These are phyloP conservation scores for Schizotus pectinicornis DNA, from an alignment of 2,888 invertebrate genomes.

Conservation along the genomic window DNA sequence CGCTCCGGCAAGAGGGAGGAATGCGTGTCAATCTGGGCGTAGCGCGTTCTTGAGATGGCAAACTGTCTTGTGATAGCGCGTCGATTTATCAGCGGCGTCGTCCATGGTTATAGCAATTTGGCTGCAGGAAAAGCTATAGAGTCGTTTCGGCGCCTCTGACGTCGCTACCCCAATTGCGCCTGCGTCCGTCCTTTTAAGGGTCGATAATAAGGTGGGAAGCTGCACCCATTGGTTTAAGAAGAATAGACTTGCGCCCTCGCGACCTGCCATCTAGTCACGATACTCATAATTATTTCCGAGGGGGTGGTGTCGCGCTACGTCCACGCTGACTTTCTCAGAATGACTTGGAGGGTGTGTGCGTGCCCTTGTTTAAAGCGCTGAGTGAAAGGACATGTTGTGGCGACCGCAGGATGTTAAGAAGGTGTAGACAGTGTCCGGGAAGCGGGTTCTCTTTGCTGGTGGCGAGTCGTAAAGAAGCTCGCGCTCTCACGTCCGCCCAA, in stretches of 20 bases:
- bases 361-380: constrained; percentile 32
- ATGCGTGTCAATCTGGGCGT: constrained; percentile 18
- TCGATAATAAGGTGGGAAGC: constrained; percentile 43
- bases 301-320: constrained; percentile 49
- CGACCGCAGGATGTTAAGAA: constrained; percentile 46
- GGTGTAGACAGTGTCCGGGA: constrained; percentile 36
- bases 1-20: constrained; percentile 7
- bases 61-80: not conserved
- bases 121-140: constrained; percentile 6
- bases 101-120: constrained; percentile 2
- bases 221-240: constrained; percentile 46
- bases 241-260: constrained; percentile 47
- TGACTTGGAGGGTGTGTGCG: constrained; percentile 52
- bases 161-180: constrained; percentile 28
- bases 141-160: constrained; percentile 29
- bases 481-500: constrained; percentile 44
- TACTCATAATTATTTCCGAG: constrained; percentile 48
- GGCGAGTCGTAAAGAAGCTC: constrained; percentile 34
- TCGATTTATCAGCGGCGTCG: constrained; percentile 16
- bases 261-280: constrained; percentile 51
- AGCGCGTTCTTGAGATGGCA: constrained; percentile 19
- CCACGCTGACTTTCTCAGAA: constrained; percentile 51
- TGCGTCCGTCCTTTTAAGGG: constrained; percentile 23
- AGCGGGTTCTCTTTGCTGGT: constrained; percentile 28
- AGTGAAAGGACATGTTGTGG: constrained; percentile 43